phyloP scores from a whole-genome alignment of 2,113 vertebrate genomes.

The Bolborhynchus lineola region DNA sequence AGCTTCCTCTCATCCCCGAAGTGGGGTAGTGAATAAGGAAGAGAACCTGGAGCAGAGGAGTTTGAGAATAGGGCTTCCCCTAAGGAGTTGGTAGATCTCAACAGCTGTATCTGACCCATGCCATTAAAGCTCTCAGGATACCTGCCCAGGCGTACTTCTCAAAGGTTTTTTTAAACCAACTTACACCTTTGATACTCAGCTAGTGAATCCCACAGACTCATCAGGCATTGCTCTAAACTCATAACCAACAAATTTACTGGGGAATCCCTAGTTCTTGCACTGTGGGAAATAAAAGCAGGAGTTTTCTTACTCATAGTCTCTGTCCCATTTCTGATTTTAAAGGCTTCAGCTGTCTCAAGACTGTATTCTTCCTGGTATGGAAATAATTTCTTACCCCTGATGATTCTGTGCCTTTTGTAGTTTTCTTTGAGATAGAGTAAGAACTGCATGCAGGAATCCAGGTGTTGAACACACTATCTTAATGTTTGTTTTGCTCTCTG shows the following conservation, averaged over 20 bases:
- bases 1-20: fast-evolving
- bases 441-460: background rate
- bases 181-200: background rate
- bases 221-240: background rate
- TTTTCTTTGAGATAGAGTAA: background rate
- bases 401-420: background rate
- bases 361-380: background rate
- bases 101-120: background rate
- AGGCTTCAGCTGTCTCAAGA: background rate
- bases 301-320: background rate
- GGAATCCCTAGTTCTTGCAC: background rate
- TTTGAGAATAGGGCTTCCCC: background rate
- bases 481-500: background rate
- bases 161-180: background rate
- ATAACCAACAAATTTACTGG: background rate
- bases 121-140: background rate
- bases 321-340: background rate
- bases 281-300: background rate
- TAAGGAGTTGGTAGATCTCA: background rate
- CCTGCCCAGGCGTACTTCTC: background rate
- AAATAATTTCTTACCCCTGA: background rate
- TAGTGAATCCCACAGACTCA: background rate
- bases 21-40: background rate
- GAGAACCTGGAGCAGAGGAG: background rate
- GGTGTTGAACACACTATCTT: background rate